Evolutionary conservation across 2,888 invertebrate genomes (phyloP).

Genomic region (Prosopocoilus inquinatus): DNA sequence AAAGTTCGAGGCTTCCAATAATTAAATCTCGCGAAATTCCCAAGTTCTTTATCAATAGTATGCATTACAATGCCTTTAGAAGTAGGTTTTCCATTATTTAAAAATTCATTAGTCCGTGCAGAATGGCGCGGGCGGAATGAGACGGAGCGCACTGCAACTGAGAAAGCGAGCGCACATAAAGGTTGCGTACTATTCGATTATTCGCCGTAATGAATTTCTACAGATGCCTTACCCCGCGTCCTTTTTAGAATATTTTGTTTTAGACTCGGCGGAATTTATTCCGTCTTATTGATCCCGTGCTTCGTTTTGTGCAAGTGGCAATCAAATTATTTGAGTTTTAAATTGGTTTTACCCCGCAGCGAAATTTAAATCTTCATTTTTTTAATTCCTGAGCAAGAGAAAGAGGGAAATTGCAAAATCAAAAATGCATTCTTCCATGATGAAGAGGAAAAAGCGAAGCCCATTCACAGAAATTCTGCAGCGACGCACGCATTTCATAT

Average conservation of each 20-base stretch:
- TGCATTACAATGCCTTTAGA: slow-evolving; percentile 32
- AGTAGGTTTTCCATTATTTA: slow-evolving; percentile 31
- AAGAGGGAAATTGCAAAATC: no score
- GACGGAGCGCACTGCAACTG: slow-evolving; percentile 22
- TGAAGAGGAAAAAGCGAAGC: no score
- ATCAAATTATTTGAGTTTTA: no score
- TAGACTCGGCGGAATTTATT: background rate
- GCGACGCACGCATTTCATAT: no score
- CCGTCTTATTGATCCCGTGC: background rate
- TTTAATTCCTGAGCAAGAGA: no score
- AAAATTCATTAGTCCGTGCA: slow-evolving; percentile 32
- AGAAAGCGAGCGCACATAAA: slow-evolving; percentile 18
- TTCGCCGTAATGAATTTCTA: slow-evolving; percentile 16
- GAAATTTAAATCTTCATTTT: no score
- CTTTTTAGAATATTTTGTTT: slow-evolving; percentile 7
- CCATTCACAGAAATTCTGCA: no score
- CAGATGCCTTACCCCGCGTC: slow-evolving; percentile 6
- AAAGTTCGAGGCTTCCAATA: slow-evolving; percentile 22
- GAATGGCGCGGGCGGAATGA: slow-evolving; percentile 14
- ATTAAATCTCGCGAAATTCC: slow-evolving; percentile 33
- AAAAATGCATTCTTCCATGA: no score
- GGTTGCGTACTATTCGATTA: slow-evolving; percentile 17
- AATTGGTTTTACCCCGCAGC: no score
- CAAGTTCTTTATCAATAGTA: slow-evolving; percentile 32
- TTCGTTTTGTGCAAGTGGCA: background rate